Conservation (phyloP, 2,113 vertebrate species). For the Esox niger region DNA sequence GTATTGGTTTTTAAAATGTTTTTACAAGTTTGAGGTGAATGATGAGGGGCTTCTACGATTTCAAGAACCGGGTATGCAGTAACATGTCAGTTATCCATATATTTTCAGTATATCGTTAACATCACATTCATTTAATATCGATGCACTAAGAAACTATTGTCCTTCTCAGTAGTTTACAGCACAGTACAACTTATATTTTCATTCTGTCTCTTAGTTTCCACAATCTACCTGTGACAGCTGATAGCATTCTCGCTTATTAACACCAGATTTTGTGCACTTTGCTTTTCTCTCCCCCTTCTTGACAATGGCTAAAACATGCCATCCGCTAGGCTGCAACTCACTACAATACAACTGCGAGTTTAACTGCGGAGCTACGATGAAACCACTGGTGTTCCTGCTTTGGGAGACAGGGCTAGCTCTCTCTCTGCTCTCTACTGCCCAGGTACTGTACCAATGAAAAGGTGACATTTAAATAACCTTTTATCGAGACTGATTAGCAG, state of each 20-base stretch:
- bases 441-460: conserved; percentile 63
- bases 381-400: conserved; percentile 32
- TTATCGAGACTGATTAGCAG: too few relatives aligned
- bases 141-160: background rate
- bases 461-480: too few relatives aligned
- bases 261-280: too few relatives aligned
- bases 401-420: conserved; percentile 64
- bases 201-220: too few relatives aligned
- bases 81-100: background rate
- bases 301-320: background rate
- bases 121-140: background rate
- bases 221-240: too few relatives aligned
- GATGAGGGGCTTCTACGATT: background rate
- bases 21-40: too few relatives aligned
- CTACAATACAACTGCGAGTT: conserved; percentile 23
- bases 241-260: too few relatives aligned
- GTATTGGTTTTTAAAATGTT: too few relatives aligned
- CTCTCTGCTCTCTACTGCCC: conserved; percentile 49
- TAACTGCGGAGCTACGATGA: conserved; percentile 49
- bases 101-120: background rate
- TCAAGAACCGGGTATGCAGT: background rate
- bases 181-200: too few relatives aligned
- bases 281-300: too few relatives aligned
- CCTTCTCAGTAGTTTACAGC: too few relatives aligned
- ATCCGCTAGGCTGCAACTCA: conserved; percentile 38